Evolutionary conservation across 2,888 invertebrate genomes (phyloP), one percentile per base, ranked within the genome.

Genomic region (Cosmia trapezina): DNA sequence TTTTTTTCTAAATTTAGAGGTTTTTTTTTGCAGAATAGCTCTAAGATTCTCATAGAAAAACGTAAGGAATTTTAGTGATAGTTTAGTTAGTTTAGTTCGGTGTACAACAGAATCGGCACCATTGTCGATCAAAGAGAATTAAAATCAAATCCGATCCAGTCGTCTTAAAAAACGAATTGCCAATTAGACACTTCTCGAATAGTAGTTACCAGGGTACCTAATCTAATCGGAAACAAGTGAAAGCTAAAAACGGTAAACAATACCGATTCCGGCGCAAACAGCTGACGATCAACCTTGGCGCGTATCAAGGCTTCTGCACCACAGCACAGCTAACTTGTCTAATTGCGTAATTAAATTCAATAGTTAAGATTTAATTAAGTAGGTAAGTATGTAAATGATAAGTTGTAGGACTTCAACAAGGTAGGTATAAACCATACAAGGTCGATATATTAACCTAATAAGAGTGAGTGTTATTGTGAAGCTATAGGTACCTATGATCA

Each of bases 171-270:
- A 45, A 45, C 12, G 45, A 45, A 45, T 45, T 45, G 45, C 45
- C 45, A 45, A 45, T 45, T 45, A 14, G 4, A 45, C 45, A 45
- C 12, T 45, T 12, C 14, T 45, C 43, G 43, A 43, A 12, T 43
- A 41, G 6, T 37, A 37, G 37, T 0, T 37, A 37, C 0, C 4
- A 37, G 37, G 37, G 37, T 37, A 41, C 1, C 4, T 17, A 57
- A 51, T 51, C 51, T 62, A 22, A 67, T 80, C 75, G 74, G 62
- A 78, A 77, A 76, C 56, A 37, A 79, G 76, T 71, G 83, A 83
- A 83, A 83, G 84, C 63, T 71, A 63, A 7, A 43, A 59, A 41
- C 65, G 8, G 61, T 69, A 62, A 73, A 76, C 70, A 76, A 76
- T 45, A 63, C 47, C 47, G n/a, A 66, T 45, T 67, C 57, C 51